These are phyloP conservation scores for Acanthochromis polyacanthus DNA, from an alignment of 2,113 vertebrate genomes.

Conservation along the genomic window DNA sequence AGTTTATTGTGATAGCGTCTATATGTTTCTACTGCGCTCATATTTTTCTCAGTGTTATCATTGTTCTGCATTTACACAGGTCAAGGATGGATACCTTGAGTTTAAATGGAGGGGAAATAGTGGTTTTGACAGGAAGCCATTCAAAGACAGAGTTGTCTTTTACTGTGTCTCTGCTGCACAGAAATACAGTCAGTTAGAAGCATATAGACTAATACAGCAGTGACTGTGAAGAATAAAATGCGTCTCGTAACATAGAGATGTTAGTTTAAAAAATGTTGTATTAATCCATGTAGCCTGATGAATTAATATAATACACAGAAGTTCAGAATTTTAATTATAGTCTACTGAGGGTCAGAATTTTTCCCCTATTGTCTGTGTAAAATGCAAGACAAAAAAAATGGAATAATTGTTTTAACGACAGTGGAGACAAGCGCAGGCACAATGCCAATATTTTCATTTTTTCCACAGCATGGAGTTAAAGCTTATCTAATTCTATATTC, in stretches of 20 bases:
- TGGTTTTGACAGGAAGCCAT: background rate
- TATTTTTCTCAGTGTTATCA: constrained; percentile 6
- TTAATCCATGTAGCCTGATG: background rate
- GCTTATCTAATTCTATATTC: constrained; percentile 53
- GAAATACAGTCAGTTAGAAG: background rate
- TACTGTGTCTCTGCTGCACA: background rate
- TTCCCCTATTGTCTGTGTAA: background rate
- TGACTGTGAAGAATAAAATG: background rate
- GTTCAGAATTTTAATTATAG: constrained; percentile 9
- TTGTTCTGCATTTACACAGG: constrained; percentile 30
- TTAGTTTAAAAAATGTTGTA: background rate
- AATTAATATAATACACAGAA: background rate
- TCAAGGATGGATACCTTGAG: constrained; percentile 23
- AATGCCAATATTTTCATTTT: constrained; percentile 37
- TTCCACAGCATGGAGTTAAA: constrained; percentile 22
- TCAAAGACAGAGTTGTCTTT: background rate
- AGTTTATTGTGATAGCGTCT: constrained; percentile 34
- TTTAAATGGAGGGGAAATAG: constrained; percentile 14
- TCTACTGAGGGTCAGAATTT: background rate
- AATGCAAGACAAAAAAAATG: constrained; percentile 10
- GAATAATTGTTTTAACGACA: constrained; percentile 13
- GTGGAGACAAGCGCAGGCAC: constrained; percentile 29
- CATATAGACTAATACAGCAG: background rate
- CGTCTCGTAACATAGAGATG: background rate
- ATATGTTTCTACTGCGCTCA: constrained; percentile 8